Evolutionary conservation across 2,113 vertebrate species (phyloP), one percentile per base, ranked within the genome.

Genomic region (Gallinago paraguaiae): DNA sequence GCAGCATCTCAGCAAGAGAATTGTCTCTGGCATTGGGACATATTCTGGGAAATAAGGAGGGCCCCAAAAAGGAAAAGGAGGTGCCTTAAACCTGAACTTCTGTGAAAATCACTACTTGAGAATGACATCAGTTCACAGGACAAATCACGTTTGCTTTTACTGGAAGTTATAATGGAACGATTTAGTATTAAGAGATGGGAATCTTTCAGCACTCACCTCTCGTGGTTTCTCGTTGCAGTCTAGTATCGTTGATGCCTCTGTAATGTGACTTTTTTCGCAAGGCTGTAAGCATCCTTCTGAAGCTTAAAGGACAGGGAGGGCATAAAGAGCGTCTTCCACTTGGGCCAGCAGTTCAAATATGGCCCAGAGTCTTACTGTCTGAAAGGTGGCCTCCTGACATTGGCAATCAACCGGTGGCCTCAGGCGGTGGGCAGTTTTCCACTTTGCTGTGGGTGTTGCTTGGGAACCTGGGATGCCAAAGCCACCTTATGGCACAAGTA

Each of bases 1-100:
- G 92, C 92, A 97, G 94, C 51, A 12, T 94, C 96, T 95, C 95
- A 79, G 85, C 97, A 97, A 96, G 17, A 13, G 88, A 97, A 97
- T 89, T 92, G 90, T 74, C 86, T 96, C 77, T 71, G 95, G 43
- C 60, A 65, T 88, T 93, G 88, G 78, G 86, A 97, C 63, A 63
- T 30, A 45, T 94, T 96, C 93, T 97, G 94, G 90, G 90, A 96
- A 95, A 94, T 3, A 8, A 70, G 78, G 74, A 96, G 46, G 7
- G 23, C 77, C 87, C 12, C 20, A 67, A 76, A 94, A 95, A 95
- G 96, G 88, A 96, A 93, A 89, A 54, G 70, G 71, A 96, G 84
- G 83, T 78, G 86, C 87, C 43, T 96, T 97, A 96, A 97, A 97
- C 57, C 57, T 95, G 91, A 95, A 93, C 82, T 93, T 95, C 72